A percentile compares a stretch with the other conserved stretches of the same genome.
Evolutionary conservation across 2,888 invertebrate genomes (phyloP).

Genomic region (Idaea biselata): DNA sequence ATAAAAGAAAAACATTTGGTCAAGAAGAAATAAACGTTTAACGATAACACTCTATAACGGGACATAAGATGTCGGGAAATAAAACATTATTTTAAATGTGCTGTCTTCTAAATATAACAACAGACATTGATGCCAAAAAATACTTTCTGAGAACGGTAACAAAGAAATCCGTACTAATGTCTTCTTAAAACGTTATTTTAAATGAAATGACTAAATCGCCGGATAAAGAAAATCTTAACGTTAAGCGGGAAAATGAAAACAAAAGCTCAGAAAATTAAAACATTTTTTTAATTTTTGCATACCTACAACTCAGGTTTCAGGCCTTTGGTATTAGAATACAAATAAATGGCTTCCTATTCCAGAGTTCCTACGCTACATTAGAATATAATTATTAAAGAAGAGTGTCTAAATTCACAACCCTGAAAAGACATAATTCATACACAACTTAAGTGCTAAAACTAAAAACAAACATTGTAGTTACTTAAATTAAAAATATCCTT

Average conservation of each 20-base stretch:
- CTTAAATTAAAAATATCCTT: constrained; percentile 47
- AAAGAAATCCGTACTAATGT: constrained; percentile 14
- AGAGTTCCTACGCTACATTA: background rate
- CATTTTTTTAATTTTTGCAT: background rate
- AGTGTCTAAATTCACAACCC: background rate
- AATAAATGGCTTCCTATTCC: background rate
- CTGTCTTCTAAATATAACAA: background rate
- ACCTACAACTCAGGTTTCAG: background rate
- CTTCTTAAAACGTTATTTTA: background rate
- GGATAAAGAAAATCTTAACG: background rate
- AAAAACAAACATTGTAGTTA: constrained; percentile 20
- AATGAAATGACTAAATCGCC: constrained; percentile 6
- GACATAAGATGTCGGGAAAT: background rate
- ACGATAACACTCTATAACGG: background rate
- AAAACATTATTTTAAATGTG: background rate
- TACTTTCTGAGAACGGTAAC: constrained; percentile 10
- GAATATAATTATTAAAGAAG: background rate
- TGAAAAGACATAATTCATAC: background rate
- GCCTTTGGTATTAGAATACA: background rate
- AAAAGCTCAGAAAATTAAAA: background rate
- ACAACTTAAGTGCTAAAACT: constrained; percentile 10
- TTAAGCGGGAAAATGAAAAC: background rate
- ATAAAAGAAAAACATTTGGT: background rate
- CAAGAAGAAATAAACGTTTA: background rate
- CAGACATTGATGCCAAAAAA: constrained; percentile 4